Base-by-base conservation (phyloP, 2,797 vertebrate genomes). In the Botia kubotai region DNA sequence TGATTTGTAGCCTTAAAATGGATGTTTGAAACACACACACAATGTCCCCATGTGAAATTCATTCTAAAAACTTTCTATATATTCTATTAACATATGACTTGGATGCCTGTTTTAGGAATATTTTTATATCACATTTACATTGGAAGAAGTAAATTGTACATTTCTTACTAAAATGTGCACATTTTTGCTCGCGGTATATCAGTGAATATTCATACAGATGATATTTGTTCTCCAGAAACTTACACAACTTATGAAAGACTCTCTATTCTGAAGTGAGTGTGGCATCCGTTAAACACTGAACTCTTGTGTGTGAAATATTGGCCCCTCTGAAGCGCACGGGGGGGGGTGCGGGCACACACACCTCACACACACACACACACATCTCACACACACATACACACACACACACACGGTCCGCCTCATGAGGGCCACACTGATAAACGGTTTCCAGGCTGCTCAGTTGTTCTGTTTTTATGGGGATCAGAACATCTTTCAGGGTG, bases 271-370 rank as follows among this genome's bases (percentile, higher is more conserved):
- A 77, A 46, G 62, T 71, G 43, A 43, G 74, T 70, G 26, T 74
- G 65, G 21, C 76, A 58, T 81, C 69, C 71, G 70, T 53, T 78
- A 65, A 82, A 80, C 85, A 87, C 85, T 83, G 65, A 66, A 79
- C 70, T 66, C 81, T 80, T 86, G 81, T 84, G 77, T 83, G 79
- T 84, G 83, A 86, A 80, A 80, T 83, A 85, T 80, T 72, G 83
- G 70, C 71, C 65, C 66, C 72, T 69, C 57, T 84, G 80, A 76
- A 43, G 19, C 71, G 65, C 67, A 76, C 83, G 84, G 81, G 83
- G 74, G 43, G 53, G 80, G 26, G 52, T 60, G 68, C 71, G 67
- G 75, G 69, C 63, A 66, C 53, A 52, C 43, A 55, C 66, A 43
- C 39, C 21, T 67, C 70, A 80, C 69, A 77, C 33, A 80, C 21